Percentiles rank a stretch among this genome's conserved stretches.
Evolutionary conservation across 1,140 invertebrate genomes (phyloP).

Genomic region (Hylyphantes graminicola): DNA sequence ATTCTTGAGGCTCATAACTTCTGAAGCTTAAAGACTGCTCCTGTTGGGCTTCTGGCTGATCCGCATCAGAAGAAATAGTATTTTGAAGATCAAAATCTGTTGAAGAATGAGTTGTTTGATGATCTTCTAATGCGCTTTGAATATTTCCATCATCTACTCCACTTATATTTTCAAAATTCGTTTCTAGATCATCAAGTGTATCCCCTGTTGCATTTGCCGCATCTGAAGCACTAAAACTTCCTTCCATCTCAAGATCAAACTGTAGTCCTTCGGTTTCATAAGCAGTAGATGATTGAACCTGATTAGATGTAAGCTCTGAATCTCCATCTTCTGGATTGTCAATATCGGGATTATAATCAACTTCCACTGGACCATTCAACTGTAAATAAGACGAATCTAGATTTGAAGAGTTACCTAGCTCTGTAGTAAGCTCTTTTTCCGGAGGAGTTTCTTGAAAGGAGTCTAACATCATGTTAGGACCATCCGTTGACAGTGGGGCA

Average conservation of each 20-base stretch:
- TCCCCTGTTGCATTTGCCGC: not conserved
- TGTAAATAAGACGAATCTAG: constrained; percentile 35
- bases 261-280: constrained; percentile 54
- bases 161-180: not conserved
- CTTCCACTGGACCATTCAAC: constrained; percentile 73
- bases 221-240: not conserved
- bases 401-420: constrained; percentile 19
- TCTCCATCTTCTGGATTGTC: constrained; percentile 65
- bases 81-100: constrained; percentile 37
- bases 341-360: constrained; percentile 71
- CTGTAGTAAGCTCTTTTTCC: constrained; percentile 42
- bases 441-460: constrained; percentile 43
- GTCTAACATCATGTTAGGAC: constrained; percentile 14
- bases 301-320: constrained; percentile 30
- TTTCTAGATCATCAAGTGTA: not conserved
- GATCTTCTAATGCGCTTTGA: not conserved
- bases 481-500: constrained; percentile 8
- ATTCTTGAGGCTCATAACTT: constrained; percentile 21
- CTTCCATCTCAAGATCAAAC: constrained; percentile 55
- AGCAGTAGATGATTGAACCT: constrained; percentile 15
- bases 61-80: constrained; percentile 25
- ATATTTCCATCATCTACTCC: not conserved
- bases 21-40: constrained; percentile 31
- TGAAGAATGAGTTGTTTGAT: constrained; percentile 9
- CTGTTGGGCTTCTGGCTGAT: constrained; percentile 58